These are phyloP conservation scores for Diplodus puntazzo DNA, from an alignment of 2,797 vertebrate genomes.

Conservation along the genomic window DNA sequence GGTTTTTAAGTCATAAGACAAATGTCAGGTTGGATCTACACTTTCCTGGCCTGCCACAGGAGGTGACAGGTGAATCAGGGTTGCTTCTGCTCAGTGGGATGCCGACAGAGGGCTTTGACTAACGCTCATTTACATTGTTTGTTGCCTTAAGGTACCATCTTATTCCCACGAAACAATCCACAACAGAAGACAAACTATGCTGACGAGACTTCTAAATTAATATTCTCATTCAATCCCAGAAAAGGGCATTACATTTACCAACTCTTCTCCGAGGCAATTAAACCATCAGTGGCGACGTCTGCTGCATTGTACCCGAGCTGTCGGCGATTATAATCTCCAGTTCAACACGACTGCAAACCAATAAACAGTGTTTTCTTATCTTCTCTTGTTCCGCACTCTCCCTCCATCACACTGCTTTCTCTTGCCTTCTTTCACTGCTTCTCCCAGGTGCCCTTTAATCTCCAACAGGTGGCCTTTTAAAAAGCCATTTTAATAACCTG, in stretches of 20 bases:
- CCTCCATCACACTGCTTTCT: constrained; percentile 40
- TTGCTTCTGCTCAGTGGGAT: not conserved
- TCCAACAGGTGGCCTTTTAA: constrained; percentile 89
- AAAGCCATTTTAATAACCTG: constrained; percentile 85
- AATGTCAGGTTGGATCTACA: constrained; percentile 29
- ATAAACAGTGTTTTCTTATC: constrained; percentile 40
- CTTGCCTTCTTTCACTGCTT: constrained; percentile 61
- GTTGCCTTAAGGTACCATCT: not conserved
- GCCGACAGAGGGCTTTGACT: not conserved
- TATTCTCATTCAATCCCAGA: not conserved
- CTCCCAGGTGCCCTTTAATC: constrained; percentile 88
- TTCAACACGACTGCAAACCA: constrained; percentile 39
- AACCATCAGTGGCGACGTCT: constrained; percentile 9
- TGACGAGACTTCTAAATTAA: not conserved
- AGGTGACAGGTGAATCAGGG: constrained; percentile 20
- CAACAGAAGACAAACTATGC: not conserved
- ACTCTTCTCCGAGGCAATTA: constrained; percentile 20
- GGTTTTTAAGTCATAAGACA: constrained; percentile 47
- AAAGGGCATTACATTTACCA: not conserved
- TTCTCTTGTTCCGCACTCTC: constrained; percentile 50
- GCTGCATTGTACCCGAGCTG: constrained; percentile 11
- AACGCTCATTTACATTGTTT: not conserved
- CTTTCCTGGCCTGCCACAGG: constrained; percentile 16
- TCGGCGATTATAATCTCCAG: constrained; percentile 42
- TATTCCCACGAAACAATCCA: not conserved